Evolutionary conservation across 2,888 invertebrate genomes (phyloP).

Genomic region (Labia minor): DNA sequence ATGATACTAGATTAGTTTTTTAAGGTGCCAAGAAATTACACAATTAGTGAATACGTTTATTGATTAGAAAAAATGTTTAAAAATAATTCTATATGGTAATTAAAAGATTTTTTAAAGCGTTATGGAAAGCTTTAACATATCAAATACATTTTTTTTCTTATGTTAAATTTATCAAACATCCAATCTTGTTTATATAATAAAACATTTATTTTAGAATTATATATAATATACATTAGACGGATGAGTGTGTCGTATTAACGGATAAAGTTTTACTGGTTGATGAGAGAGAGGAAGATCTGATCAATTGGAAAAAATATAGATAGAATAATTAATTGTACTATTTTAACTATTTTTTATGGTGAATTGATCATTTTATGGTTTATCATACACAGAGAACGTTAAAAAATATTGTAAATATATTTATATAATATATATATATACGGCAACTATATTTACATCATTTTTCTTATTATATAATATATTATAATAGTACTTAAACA

Average conservation of each 20-base stretch:
- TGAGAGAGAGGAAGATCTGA: neutral
- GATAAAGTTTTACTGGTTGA: neutral
- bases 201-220: too few relatives aligned
- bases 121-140: neutral
- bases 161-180: neutral
- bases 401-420: neutral
- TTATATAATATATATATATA: too few relatives aligned
- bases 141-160: neutral
- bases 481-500: too few relatives aligned
- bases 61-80: neutral
- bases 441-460: neutral
- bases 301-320: too few relatives aligned
- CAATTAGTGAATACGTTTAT: neutral
- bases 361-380: too few relatives aligned
- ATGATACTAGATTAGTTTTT: neutral
- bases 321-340: too few relatives aligned
- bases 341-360: too few relatives aligned
- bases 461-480: too few relatives aligned
- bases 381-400: neutral
- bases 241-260: neutral
- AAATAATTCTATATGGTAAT: neutral
- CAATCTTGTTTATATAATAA: too few relatives aligned
- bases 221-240: neutral
- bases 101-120: neutral
- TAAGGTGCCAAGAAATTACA: conserved; percentile 5